phyloP scores from a whole-genome alignment of 2,888 invertebrate genomes.

The Diaprepes abbreviatus region DNA sequence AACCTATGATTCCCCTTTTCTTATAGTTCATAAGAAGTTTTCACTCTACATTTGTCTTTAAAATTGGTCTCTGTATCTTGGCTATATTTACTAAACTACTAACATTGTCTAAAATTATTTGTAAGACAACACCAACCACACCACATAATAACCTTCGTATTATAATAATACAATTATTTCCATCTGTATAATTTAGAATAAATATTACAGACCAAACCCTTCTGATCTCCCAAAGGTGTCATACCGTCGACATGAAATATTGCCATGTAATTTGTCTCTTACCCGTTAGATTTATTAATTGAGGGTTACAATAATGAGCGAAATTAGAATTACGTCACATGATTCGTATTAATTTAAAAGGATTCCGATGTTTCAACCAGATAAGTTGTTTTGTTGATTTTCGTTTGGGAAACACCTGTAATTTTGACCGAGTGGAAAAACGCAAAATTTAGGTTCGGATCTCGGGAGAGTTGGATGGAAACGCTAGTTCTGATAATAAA shows the following conservation, averaged over 20 bases:
- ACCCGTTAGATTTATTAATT: slow-evolving; percentile 65
- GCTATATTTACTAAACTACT: no score
- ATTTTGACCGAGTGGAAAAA: slow-evolving; percentile 35
- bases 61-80: no score
- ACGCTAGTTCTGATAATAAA: slow-evolving; percentile 19
- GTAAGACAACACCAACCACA: no score
- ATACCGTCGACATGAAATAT: slow-evolving; percentile 63
- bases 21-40: no score
- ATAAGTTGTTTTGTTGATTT: slow-evolving; percentile 36
- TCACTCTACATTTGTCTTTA: no score
- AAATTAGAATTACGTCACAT: slow-evolving; percentile 33
- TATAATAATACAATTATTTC: not conserved
- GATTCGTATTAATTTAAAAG: slow-evolving; percentile 39
- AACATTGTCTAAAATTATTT: no score
- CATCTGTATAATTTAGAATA: slow-evolving; percentile 4
- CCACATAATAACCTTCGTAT: no score
- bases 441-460: slow-evolving; percentile 18
- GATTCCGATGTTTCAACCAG: slow-evolving; percentile 33
- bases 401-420: slow-evolving; percentile 33
- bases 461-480: slow-evolving; percentile 19
- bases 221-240: slow-evolving; percentile 61
- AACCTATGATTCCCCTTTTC: no score
- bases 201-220: slow-evolving; percentile 58
- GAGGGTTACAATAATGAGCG: slow-evolving; percentile 44
- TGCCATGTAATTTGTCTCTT: slow-evolving; percentile 61